A percentile compares a stretch with the other conserved stretches of the same genome.
These are phyloP conservation scores for Polyommatus icarus DNA, from an alignment of 2,888 invertebrate genomes.

Conservation along the genomic window DNA sequence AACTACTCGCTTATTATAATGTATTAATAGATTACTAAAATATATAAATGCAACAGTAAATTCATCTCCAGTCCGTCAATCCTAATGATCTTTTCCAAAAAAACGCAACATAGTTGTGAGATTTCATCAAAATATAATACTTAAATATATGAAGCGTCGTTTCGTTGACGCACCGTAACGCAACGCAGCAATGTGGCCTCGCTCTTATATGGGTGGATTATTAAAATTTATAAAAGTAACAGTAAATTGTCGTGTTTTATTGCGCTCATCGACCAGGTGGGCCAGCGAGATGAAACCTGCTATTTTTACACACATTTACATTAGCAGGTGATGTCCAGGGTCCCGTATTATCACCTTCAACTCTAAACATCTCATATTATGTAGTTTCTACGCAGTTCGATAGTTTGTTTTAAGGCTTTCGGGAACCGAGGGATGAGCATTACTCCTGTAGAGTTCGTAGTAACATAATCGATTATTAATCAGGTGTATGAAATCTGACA, in stretches of 20 bases:
- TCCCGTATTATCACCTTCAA: slow-evolving; percentile 23
- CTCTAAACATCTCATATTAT: slow-evolving; percentile 4
- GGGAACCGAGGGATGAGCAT: background rate
- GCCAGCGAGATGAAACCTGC: slow-evolving; percentile 30
- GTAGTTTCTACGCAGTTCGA: background rate
- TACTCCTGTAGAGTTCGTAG: background rate
- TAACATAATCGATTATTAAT: background rate
- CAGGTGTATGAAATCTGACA: background rate
- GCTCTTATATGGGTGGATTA: slow-evolving; percentile 9
- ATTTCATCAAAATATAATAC: too few species aligned
- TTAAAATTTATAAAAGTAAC: slow-evolving; percentile 24
- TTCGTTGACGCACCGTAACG: background rate
- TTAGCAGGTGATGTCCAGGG: slow-evolving; percentile 17
- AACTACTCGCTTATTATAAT: too few species aligned
- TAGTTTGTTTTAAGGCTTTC: background rate
- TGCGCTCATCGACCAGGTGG: slow-evolving; percentile 15
- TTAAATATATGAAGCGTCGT: too few species aligned
- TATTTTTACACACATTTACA: slow-evolving; percentile 30
- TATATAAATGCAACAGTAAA: too few species aligned
- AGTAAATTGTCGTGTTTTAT: slow-evolving; percentile 27
- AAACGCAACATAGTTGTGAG: too few species aligned
- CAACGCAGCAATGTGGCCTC: background rate
- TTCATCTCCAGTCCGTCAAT: too few species aligned
- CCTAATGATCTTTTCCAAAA: too few species aligned
- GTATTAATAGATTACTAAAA: too few species aligned